These are phyloP conservation scores for Trematomus bernacchii DNA, from an alignment of 2,797 vertebrate species.

Conservation along the genomic window DNA sequence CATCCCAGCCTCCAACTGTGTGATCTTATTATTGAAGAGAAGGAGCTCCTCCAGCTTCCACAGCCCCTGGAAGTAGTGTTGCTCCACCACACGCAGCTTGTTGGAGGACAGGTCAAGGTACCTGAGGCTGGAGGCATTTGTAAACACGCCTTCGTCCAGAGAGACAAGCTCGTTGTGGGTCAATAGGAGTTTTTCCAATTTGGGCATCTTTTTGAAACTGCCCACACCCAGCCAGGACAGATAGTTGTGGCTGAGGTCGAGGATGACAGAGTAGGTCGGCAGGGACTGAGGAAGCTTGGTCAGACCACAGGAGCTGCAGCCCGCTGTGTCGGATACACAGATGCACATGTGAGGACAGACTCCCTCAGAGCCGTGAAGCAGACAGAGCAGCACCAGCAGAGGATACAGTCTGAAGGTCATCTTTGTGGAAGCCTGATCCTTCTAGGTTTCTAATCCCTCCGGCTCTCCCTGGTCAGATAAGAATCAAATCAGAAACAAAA, in stretches of 20 bases:
- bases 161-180: slow-evolving; percentile 88
- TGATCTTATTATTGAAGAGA: slow-evolving; percentile 92
- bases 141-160: slow-evolving; percentile 84
- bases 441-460: slow-evolving; percentile 40
- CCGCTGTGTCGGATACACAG: slow-evolving; percentile 92
- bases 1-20: slow-evolving; percentile 84
- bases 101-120: slow-evolving; percentile 96
- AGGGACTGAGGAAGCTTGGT: slow-evolving; percentile 80
- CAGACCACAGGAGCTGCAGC: slow-evolving; percentile 87
- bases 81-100: slow-evolving; percentile 83
- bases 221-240: slow-evolving; percentile 84
- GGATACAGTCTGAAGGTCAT: slow-evolving; percentile 70
- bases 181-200: slow-evolving; percentile 87
- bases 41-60: slow-evolving; percentile 91
- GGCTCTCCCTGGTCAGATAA: slow-evolving; percentile 43
- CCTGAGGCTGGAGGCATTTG: slow-evolving; percentile 87
- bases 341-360: slow-evolving; percentile 89
- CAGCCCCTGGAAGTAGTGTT: slow-evolving; percentile 89
- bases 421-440: slow-evolving; percentile 44
- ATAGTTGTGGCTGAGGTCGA: slow-evolving; percentile 94
- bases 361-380: slow-evolving; percentile 44
- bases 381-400: slow-evolving; percentile 74
- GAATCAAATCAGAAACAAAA: slow-evolving; percentile 56
- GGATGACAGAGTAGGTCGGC: slow-evolving; percentile 81
- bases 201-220: slow-evolving; percentile 84